Evolutionary conservation across 2,797 vertebrate genomes (phyloP).

Genomic region (Kryptopterus vitreolus): DNA sequence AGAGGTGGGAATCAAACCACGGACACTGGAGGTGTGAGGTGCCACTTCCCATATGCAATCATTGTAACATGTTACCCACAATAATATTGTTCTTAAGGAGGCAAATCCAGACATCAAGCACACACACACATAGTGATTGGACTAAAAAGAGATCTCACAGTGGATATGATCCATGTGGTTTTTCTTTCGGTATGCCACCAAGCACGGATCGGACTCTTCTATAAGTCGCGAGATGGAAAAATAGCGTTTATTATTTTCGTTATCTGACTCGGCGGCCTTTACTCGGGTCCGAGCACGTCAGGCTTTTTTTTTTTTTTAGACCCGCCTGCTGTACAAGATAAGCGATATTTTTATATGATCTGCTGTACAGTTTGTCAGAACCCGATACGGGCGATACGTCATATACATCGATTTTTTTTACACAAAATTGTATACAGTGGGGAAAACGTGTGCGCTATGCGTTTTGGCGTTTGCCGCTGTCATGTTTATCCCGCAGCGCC

Average conservation of each 20-base stretch:
- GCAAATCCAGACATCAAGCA: neutral
- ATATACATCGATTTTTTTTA: too few relatives aligned
- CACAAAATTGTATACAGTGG: too few relatives aligned
- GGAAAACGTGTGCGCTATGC: too few relatives aligned
- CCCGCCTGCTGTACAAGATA: neutral
- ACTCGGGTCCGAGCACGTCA: neutral
- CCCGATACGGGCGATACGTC: too few relatives aligned
- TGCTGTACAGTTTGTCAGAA: neutral
- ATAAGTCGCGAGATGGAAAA: neutral
- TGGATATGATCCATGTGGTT: neutral
- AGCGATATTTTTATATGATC: neutral
- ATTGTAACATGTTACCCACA: too few relatives aligned
- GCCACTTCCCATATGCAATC: too few relatives aligned
- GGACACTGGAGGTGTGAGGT: too few relatives aligned
- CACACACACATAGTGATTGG: neutral
- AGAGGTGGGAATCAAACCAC: too few relatives aligned
- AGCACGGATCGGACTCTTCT: neutral
- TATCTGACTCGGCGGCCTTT: neutral
- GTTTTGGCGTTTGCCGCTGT: too few relatives aligned
- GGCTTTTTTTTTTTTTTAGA: neutral
- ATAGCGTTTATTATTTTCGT: neutral
- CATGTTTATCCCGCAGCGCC: too few relatives aligned
- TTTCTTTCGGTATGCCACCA: neutral
- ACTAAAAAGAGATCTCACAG: neutral
- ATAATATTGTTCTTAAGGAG: neutral